Percentiles rank a stretch among this genome's conserved stretches.
phyloP scores from a whole-genome alignment of 2,888 invertebrate species.

The Volucella bombylans region DNA sequence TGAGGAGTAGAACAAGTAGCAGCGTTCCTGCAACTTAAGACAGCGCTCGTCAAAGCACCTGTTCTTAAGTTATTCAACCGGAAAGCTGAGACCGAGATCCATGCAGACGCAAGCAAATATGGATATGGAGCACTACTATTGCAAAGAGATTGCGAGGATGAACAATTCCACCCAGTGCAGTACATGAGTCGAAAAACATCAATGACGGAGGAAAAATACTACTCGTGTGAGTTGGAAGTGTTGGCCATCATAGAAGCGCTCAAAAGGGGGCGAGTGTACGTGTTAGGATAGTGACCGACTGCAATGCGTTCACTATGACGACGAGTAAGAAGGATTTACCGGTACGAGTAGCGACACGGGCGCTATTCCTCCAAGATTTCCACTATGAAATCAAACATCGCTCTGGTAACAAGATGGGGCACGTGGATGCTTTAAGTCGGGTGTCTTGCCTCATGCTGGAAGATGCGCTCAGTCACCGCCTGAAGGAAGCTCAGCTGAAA shows the following conservation, averaged over 20 bases:
- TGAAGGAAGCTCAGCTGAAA: no score
- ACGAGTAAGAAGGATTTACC: background rate
- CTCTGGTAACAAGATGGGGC: background rate
- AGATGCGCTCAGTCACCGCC: conserved; percentile 4
- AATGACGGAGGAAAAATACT: conserved; percentile 64
- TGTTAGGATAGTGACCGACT: conserved; percentile 36
- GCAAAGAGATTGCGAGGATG: background rate
- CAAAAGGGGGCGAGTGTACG: no score
- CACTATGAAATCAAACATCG: background rate
- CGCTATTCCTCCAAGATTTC: conserved; percentile 14
- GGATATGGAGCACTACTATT: background rate
- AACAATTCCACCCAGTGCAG: conserved; percentile 70
- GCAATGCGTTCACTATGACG: conserved; percentile 6
- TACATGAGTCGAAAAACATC: conserved; percentile 74
- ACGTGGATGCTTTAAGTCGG: conserved; percentile 53
- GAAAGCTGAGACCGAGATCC: no score
- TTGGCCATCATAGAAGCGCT: conserved; percentile 72
- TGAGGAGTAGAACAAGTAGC: background rate
- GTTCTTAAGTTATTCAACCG: background rate
- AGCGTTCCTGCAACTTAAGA: background rate
- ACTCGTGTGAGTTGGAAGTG: conserved; percentile 74
- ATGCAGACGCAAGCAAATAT: no score
- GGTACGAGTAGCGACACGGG: conserved; percentile 9
- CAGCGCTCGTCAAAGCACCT: conserved; percentile 3
- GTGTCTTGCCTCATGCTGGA: conserved; percentile 1